These are phyloP conservation scores for Rhabditoides inermis DNA, from an alignment of 2,888 invertebrate genomes.

Conservation along the genomic window DNA sequence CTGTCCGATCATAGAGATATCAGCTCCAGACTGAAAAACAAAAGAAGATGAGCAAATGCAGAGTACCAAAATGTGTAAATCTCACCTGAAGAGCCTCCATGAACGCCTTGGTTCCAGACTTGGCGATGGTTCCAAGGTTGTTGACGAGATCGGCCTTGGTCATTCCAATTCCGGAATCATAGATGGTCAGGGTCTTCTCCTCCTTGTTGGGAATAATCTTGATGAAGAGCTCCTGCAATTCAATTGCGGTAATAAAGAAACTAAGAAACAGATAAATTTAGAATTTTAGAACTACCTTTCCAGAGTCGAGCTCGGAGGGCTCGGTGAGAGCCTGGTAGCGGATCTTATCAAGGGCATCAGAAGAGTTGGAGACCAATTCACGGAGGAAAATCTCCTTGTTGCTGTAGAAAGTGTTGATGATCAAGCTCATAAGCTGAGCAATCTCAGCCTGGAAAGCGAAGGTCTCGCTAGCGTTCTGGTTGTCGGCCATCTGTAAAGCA, in stretches of 20 bases:
- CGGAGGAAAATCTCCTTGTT: slow-evolving; percentile 88
- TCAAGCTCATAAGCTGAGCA: slow-evolving; percentile 92
- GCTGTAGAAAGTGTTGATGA: slow-evolving; percentile 97
- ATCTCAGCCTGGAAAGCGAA: slow-evolving; percentile 99
- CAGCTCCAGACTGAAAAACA: slow-evolving; percentile 72
- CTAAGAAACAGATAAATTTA: too few species aligned
- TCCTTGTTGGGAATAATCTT: slow-evolving; percentile 92
- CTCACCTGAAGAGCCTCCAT: slow-evolving; percentile 95
- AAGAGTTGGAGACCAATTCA: slow-evolving; percentile 95
- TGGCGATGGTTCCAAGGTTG: slow-evolving; percentile 95
- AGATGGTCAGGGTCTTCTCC: slow-evolving; percentile 85
- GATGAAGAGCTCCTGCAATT: slow-evolving; percentile 85
- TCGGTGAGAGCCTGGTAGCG: slow-evolving; percentile 95
- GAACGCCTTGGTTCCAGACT: slow-evolving; percentile 99
- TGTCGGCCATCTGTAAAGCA: too few species aligned
- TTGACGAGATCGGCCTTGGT: slow-evolving; percentile 97
- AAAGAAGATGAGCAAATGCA: neutral
- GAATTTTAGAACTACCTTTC: too few species aligned
- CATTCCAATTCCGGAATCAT: slow-evolving; percentile 78
- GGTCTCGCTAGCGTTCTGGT: too few species aligned
- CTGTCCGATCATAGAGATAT: slow-evolving; percentile 99
- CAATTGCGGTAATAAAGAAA: too few species aligned
- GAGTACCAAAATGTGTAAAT: neutral
- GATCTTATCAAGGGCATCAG: slow-evolving; percentile 72
- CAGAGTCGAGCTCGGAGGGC: slow-evolving; percentile 79